Evolutionary conservation across 2,113 vertebrate genomes (phyloP).

Genomic region (Aix galericulata): DNA sequence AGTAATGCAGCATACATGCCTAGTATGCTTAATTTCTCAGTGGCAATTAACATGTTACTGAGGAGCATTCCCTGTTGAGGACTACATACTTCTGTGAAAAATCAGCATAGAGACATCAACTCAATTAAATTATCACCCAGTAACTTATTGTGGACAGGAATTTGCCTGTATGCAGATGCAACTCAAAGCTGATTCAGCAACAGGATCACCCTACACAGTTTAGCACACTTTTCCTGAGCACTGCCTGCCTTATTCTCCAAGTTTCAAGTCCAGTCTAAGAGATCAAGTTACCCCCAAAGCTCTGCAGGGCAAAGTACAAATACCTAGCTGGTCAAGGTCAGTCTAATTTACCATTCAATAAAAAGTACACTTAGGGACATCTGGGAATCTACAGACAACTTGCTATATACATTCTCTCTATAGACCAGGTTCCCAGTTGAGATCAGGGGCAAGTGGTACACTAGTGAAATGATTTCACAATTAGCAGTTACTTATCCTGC

Average conservation of each 20-base stretch:
- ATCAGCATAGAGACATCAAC: neutral
- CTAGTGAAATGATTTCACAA: neutral
- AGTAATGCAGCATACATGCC: neutral
- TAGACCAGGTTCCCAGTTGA: neutral
- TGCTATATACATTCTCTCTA: neutral
- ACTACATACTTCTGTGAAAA: neutral
- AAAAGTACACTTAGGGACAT: neutral
- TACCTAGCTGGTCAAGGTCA: neutral
- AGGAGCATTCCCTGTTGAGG: neutral
- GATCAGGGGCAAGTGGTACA: neutral
- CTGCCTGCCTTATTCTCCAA: neutral
- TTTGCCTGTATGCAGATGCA: neutral
- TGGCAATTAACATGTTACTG: neutral
- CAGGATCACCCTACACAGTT: fast-evolving
- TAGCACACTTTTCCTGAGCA: neutral
- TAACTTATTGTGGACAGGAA: neutral
- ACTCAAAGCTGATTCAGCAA: neutral
- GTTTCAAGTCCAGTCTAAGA: neutral
- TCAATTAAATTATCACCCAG: neutral
- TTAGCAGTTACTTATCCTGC: neutral
- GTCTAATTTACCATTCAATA: neutral
- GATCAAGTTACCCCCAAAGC: neutral
- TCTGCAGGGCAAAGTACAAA: neutral
- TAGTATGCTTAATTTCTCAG: neutral
- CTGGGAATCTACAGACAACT: neutral